phyloP scores from a whole-genome alignment of 2,797 vertebrate genomes.

The Clarias pachynema region DNA sequence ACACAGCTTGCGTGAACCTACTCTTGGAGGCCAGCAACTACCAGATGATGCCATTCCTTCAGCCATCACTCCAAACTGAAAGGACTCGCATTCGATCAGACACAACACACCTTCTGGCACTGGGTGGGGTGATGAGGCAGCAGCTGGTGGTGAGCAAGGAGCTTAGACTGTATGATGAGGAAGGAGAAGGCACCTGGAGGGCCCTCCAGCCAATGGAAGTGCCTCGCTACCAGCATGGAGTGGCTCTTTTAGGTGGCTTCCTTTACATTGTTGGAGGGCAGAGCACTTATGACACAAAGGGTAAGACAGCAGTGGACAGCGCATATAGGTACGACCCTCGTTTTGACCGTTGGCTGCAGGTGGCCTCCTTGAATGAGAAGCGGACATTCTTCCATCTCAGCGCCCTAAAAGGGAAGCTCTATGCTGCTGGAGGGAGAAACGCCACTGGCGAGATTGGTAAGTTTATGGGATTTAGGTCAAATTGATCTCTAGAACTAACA shows the following conservation, averaged over 20 bases:
- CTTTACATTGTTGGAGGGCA: slow-evolving; percentile 84
- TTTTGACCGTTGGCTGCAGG: slow-evolving; percentile 80
- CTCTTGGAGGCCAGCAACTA: slow-evolving; percentile 84
- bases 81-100: slow-evolving; percentile 79
- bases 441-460: slow-evolving; percentile 79
- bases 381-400: slow-evolving; percentile 84
- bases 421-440: slow-evolving; percentile 80
- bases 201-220: slow-evolving; percentile 79
- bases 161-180: slow-evolving; percentile 76
- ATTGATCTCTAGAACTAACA: neutral
- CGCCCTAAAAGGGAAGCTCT: slow-evolving; percentile 76
- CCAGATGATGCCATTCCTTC: slow-evolving; percentile 84
- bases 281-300: slow-evolving; percentile 84
- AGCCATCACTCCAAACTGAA: slow-evolving; percentile 77
- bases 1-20: slow-evolving; percentile 78
- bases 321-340: slow-evolving; percentile 81
- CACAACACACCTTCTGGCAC: slow-evolving; percentile 73
- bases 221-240: slow-evolving; percentile 81
- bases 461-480: slow-evolving; percentile 9
- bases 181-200: slow-evolving; percentile 67
- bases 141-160: slow-evolving; percentile 82
- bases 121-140: slow-evolving; percentile 82
- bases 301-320: slow-evolving; percentile 82
- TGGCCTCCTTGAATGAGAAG: slow-evolving; percentile 79
- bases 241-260: slow-evolving; percentile 79